These are phyloP conservation scores for Lineus longissimus DNA, from an alignment of 1,140 invertebrate genomes.

Conservation along the genomic window DNA sequence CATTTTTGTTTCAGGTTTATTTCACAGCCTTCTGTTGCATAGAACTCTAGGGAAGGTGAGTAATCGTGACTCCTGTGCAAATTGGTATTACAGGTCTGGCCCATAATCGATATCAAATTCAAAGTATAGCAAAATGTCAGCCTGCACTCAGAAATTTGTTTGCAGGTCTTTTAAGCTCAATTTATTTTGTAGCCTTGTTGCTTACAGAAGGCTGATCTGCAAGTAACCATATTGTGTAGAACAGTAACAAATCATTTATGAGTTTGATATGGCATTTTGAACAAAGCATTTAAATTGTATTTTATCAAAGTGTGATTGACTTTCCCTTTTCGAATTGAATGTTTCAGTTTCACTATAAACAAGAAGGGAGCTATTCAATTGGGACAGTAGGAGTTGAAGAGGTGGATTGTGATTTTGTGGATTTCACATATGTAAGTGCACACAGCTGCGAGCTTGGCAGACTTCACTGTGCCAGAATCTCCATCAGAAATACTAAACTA, in stretches of 20 bases:
- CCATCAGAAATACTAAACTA: neutral
- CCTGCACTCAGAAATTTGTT: neutral
- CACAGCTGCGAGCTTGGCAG: too few relatives aligned
- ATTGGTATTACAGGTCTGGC: neutral
- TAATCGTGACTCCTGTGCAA: neutral
- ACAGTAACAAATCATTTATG: too few relatives aligned
- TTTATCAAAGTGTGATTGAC: too few relatives aligned
- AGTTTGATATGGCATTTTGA: too few relatives aligned
- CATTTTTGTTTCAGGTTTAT: slow-evolving; percentile 61
- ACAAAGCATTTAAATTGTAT: too few relatives aligned
- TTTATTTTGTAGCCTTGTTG: neutral
- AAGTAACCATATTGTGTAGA: too few relatives aligned
- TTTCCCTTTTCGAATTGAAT: too few relatives aligned
- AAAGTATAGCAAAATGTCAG: neutral
- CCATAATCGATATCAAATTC: too few relatives aligned
- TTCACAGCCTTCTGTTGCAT: slow-evolving; percentile 93
- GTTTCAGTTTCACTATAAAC: slow-evolving; percentile 78
- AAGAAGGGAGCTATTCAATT: slow-evolving; percentile 89
- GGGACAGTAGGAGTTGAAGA: slow-evolving; percentile 92
- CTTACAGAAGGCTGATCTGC: neutral
- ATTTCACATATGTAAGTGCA: slow-evolving; percentile 83
- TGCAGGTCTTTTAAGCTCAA: neutral
- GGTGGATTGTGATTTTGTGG: slow-evolving; percentile 94
- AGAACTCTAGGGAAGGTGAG: slow-evolving; percentile 80
- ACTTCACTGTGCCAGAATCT: too few relatives aligned